phyloP scores from a whole-genome alignment of 2,888 invertebrate genomes.

The Machimus atricapillus region DNA sequence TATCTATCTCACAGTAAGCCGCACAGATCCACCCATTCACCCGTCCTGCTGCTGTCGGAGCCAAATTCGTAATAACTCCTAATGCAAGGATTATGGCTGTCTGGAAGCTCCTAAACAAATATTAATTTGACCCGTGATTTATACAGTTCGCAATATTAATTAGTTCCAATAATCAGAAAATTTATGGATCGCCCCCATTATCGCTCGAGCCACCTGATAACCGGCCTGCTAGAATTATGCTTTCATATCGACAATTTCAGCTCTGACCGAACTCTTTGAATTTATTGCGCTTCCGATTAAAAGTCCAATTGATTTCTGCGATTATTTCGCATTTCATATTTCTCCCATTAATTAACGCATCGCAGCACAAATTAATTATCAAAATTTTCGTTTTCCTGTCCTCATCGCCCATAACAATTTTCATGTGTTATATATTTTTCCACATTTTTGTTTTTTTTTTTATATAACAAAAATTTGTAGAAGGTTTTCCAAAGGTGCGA shows the following conservation, averaged over 20 bases:
- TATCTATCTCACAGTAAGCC: not conserved
- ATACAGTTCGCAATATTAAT: slow-evolving; percentile 22
- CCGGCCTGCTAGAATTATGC: not conserved
- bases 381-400: not conserved
- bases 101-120: not conserved
- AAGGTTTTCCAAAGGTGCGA: not conserved
- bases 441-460: not conserved
- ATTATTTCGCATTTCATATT: not conserved
- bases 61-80: slow-evolving; percentile 4
- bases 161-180: slow-evolving; percentile 21
- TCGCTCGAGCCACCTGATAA: slow-evolving; percentile 8
- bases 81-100: slow-evolving; percentile 1
- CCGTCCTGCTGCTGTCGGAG: not conserved
- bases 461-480: not conserved
- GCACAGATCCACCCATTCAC: not conserved
- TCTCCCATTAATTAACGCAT: not conserved
- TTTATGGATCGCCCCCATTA: slow-evolving; percentile 8
- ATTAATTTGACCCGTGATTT: slow-evolving; percentile 22
- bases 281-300: not conserved
- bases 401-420: not conserved
- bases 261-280: not conserved
- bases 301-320: not conserved
- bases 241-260: not conserved
- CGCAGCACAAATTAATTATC: not conserved
- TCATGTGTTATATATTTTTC: not conserved